Evolutionary conservation across 2,888 invertebrate species (phyloP).

Genomic region (Leptopterna dolabrata): DNA sequence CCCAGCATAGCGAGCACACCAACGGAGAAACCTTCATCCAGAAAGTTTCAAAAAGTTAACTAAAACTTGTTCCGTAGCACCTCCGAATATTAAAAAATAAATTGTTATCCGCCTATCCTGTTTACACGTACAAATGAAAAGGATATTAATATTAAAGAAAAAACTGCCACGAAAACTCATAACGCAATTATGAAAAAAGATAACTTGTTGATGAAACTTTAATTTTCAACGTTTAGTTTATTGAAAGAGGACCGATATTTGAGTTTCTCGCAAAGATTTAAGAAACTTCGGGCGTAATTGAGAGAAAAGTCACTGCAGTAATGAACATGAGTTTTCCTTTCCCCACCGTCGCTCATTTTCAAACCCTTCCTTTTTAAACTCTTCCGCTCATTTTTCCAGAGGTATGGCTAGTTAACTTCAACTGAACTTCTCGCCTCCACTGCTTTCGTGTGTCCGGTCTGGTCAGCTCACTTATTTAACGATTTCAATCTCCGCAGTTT

Average conservation of each 20-base stretch:
- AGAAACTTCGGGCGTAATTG: conserved; percentile 21
- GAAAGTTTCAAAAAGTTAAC: background rate
- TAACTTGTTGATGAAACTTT: background rate
- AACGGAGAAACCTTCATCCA: background rate
- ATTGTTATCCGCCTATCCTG: background rate
- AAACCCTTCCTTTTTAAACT: too few species aligned
- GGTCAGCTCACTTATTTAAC: background rate
- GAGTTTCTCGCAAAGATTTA: conserved; percentile 10
- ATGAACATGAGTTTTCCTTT: conserved; percentile 21
- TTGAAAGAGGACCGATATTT: conserved; percentile 31
- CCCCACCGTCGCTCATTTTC: background rate
- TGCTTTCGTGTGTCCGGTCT: background rate
- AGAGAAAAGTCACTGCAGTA: conserved; percentile 10
- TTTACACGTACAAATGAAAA: background rate
- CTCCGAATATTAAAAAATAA: background rate
- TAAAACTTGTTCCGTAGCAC: background rate
- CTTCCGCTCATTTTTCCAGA: background rate
- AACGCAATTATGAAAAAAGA: background rate
- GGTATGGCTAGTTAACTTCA: background rate
- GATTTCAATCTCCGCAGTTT: background rate
- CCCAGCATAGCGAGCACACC: background rate
- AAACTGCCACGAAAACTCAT: background rate
- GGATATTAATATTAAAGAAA: background rate
- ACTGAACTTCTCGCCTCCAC: background rate
- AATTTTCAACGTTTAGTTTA: conserved; percentile 1